These are phyloP conservation scores for Hydropsyche betteni DNA, from an alignment of 2,888 invertebrate genomes.

Conservation along the genomic window DNA sequence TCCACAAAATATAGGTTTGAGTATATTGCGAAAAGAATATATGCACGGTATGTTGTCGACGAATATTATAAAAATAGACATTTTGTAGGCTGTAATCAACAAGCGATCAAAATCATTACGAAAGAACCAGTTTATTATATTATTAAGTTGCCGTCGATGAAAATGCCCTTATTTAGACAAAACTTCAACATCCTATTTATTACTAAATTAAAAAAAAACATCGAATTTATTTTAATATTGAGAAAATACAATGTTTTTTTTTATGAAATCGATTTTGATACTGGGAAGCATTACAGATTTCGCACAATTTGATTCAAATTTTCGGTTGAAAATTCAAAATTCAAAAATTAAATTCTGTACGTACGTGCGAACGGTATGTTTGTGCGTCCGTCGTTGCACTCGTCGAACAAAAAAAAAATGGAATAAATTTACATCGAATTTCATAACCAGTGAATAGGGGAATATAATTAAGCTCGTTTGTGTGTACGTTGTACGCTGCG, in stretches of 20 bases:
- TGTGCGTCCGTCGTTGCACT: slow-evolving; percentile 29
- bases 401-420: slow-evolving; percentile 44
- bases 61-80: slow-evolving; percentile 11
- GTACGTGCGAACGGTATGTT: background rate
- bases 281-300: no score
- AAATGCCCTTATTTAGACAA: slow-evolving; percentile 26
- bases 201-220: no score
- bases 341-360: no score
- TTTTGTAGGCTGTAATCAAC: slow-evolving; percentile 20
- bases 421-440: slow-evolving; percentile 64
- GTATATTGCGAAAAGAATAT: no score
- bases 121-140: slow-evolving; percentile 21
- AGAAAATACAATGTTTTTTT: no score
- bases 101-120: background rate
- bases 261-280: no score
- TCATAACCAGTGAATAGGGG: slow-evolving; percentile 66
- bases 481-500: slow-evolving; percentile 18
- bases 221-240: no score
- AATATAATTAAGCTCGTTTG: slow-evolving; percentile 60
- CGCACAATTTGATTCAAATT: no score
- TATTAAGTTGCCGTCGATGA: background rate
- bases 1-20: no score
- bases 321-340: no score
- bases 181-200: background rate
- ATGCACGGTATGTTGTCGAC: no score